A percentile compares a stretch with the other conserved stretches of the same genome.
Conservation (phyloP, 1,140 invertebrate species). For the Hydropsyche tenuis region DNA sequence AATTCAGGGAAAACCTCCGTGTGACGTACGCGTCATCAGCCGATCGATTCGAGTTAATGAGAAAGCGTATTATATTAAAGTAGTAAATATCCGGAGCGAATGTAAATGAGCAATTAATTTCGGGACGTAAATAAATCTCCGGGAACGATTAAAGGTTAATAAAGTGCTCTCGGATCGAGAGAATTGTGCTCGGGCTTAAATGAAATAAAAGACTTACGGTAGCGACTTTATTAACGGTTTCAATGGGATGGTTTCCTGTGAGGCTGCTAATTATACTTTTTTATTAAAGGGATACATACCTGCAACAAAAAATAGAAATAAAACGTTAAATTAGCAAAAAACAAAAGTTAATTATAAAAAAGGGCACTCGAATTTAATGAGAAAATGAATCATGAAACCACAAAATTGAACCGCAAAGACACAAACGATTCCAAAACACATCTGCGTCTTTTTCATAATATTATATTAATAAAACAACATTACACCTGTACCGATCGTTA, state of each 20-base stretch:
- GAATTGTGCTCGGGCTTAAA: neutral
- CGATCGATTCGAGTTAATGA: too few species aligned
- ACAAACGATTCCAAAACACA: too few species aligned
- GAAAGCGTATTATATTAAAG: too few species aligned
- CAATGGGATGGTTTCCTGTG: slow-evolving; percentile 4
- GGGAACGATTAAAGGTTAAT: neutral
- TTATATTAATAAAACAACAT: too few species aligned
- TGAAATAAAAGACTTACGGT: slow-evolving; percentile 11
- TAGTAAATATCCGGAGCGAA: too few species aligned
- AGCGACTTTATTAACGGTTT: slow-evolving; percentile 23
- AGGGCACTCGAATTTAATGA: neutral
- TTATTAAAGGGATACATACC: slow-evolving; percentile 20
- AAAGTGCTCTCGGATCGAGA: neutral
- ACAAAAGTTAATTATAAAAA: neutral
- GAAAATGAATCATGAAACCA: neutral
- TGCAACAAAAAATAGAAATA: slow-evolving; percentile 19
- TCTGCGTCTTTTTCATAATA: too few species aligned
- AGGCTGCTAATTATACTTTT: slow-evolving; percentile 6
- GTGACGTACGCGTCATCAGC: too few species aligned
- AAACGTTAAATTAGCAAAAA: neutral
- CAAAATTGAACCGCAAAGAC: neutral
- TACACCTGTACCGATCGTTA: too few species aligned
- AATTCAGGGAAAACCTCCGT: too few species aligned
- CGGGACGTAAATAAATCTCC: too few species aligned
- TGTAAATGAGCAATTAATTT: too few species aligned